Conservation (phyloP, 1,140 invertebrate species). For the Polyergus mexicanus region DNA sequence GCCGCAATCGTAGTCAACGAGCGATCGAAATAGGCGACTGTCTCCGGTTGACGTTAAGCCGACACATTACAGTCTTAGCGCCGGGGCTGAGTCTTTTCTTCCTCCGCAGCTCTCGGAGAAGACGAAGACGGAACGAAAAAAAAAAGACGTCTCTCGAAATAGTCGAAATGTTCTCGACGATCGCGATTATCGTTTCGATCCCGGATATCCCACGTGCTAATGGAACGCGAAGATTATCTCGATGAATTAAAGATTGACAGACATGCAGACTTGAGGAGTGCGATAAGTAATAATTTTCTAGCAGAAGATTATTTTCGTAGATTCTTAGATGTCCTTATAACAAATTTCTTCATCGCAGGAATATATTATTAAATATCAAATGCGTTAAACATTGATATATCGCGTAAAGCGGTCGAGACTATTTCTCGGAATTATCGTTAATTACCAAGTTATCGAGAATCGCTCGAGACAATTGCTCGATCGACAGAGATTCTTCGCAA, state of each 20-base stretch:
- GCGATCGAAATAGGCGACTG: conserved; percentile 66
- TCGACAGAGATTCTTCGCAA: conserved; percentile 22
- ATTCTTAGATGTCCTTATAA: not conserved
- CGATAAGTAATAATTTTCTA: not conserved
- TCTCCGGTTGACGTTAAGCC: conserved; percentile 77
- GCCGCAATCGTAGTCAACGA: conserved; percentile 15
- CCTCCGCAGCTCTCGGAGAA: not conserved
- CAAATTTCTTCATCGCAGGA: not conserved
- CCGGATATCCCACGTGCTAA: conserved; percentile 40
- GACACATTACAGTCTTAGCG: conserved; percentile 74
- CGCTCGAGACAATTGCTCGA: conserved; percentile 6
- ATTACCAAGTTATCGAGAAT: conserved; percentile 10
- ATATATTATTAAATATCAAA: not conserved
- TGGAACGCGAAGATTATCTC: conserved; percentile 10
- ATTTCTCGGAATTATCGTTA: conserved; percentile 13
- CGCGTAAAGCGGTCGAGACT: too few relatives aligned
- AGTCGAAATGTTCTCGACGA: conserved; percentile 41
- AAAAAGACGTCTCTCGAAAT: conserved; percentile 62
- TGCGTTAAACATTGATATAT: too few relatives aligned
- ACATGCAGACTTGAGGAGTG: not conserved
- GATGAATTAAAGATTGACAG: conserved; percentile 4
- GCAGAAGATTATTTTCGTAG: not conserved
- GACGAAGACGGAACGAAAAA: conserved; percentile 54
- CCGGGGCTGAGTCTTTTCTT: conserved; percentile 59
- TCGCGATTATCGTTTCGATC: conserved; percentile 22